phyloP scores from a whole-genome alignment of 2,888 invertebrate species.

The Plusia festucae region DNA sequence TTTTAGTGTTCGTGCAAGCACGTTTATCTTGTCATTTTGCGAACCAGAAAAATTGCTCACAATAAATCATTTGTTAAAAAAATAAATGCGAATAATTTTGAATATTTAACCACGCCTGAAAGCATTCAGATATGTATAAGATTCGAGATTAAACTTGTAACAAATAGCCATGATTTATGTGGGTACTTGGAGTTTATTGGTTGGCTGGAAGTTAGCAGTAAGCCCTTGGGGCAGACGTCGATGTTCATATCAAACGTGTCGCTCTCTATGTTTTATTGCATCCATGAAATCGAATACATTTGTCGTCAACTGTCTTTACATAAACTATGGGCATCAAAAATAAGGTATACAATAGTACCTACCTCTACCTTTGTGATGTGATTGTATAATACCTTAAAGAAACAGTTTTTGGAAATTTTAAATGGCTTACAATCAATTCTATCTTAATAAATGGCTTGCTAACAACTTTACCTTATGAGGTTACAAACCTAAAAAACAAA shows the following conservation, averaged over 20 bases:
- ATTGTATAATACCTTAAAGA: background rate
- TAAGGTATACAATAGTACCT: background rate
- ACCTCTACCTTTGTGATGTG: background rate
- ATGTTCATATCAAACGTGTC: slow-evolving; percentile 62
- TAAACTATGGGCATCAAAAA: background rate
- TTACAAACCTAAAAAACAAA: too few species aligned
- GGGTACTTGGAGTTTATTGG: slow-evolving; percentile 71
- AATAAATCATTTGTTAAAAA: background rate
- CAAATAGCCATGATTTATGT: slow-evolving; percentile 71
- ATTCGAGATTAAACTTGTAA: slow-evolving; percentile 66
- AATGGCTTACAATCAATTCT: too few species aligned
- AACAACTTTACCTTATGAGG: too few species aligned
- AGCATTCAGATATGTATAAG: slow-evolving; percentile 35
- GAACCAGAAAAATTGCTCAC: background rate
- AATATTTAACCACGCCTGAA: slow-evolving; percentile 20
- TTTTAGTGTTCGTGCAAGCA: background rate
- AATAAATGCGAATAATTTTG: background rate
- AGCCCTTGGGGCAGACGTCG: slow-evolving; percentile 61
- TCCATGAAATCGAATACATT: slow-evolving; percentile 25
- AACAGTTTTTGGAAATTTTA: too few species aligned
- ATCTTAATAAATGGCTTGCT: too few species aligned
- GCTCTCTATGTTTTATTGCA: slow-evolving; percentile 61
- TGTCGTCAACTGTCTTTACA: slow-evolving; percentile 6
- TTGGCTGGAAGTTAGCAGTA: slow-evolving; percentile 63
- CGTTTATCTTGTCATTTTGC: background rate